These are phyloP conservation scores for Dromiciops gliroides DNA, from an alignment of 2,113 vertebrate genomes.

Conservation along the genomic window DNA sequence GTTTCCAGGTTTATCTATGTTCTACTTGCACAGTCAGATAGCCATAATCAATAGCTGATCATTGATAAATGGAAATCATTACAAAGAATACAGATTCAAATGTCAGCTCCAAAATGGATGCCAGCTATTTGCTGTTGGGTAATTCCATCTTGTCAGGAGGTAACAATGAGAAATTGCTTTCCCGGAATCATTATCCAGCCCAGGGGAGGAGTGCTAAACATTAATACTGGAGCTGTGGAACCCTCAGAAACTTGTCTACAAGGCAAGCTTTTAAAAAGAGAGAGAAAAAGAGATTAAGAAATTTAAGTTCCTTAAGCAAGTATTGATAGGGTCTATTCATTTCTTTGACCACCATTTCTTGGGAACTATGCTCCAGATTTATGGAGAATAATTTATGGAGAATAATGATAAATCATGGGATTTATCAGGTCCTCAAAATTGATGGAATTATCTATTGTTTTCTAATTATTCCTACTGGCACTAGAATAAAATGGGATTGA, in stretches of 20 bases:
- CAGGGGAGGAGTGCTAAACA: background rate
- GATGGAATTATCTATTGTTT: background rate
- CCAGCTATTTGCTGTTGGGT: slow-evolving; percentile 15
- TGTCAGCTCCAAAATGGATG: slow-evolving; percentile 42
- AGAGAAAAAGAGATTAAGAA: background rate
- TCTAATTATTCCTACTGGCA: background rate
- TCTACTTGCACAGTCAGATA: slow-evolving; percentile 36
- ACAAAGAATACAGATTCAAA: slow-evolving; percentile 38
- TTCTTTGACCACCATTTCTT: background rate
- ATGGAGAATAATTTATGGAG: too few species aligned
- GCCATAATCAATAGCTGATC: slow-evolving; percentile 55
- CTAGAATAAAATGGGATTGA: background rate
- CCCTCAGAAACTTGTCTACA: slow-evolving; percentile 1
- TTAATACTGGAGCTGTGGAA: background rate
- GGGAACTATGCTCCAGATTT: background rate
- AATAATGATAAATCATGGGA: too few species aligned
- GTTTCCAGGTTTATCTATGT: slow-evolving; percentile 21
- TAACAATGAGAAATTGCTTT: slow-evolving; percentile 59
- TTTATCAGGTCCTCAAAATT: background rate
- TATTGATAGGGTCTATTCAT: background rate
- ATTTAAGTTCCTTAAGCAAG: background rate
- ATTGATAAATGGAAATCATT: slow-evolving; percentile 57
- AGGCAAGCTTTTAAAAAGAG: background rate
- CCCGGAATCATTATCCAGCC: slow-evolving; percentile 15
- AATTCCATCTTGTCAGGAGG: slow-evolving; percentile 34